Conservation (phyloP, 2,113 vertebrate species). For the Chionis minor region DNA sequence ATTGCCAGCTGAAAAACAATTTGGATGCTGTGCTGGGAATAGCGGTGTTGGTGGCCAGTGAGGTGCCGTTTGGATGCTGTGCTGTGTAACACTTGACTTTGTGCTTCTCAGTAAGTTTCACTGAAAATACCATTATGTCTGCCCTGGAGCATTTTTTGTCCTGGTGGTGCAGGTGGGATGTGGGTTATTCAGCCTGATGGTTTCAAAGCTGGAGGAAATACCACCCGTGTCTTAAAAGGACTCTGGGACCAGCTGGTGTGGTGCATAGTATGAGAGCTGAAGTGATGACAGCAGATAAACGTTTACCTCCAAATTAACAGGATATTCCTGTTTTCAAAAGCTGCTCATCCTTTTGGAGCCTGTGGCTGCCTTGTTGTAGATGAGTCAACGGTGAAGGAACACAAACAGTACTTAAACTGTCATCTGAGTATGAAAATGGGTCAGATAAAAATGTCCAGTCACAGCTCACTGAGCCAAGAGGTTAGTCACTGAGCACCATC, state of each 20-base stretch:
- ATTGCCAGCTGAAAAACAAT: neutral
- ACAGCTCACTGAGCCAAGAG: neutral
- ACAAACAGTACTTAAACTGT: conserved; percentile 16
- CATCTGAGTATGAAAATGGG: neutral
- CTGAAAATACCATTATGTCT: neutral
- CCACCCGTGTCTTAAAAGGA: neutral
- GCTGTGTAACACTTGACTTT: neutral
- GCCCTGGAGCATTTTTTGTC: neutral
- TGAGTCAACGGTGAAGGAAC: conserved; percentile 5
- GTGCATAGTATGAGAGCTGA: neutral
- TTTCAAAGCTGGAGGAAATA: neutral
- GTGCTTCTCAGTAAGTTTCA: neutral
- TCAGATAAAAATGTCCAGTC: neutral
- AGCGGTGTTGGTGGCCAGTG: neutral
- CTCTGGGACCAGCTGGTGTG: neutral
- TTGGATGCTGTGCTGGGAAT: neutral
- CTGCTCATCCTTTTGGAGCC: neutral
- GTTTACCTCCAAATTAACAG: neutral
- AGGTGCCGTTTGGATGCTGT: neutral
- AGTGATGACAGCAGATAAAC: neutral
- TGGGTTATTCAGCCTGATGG: neutral
- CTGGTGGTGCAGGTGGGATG: neutral
- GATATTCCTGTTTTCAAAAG: conserved; percentile 16
- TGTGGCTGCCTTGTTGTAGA: neutral
- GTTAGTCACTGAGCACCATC: neutral